Evolutionary conservation across 2,888 invertebrate species (phyloP), one percentile per base, ranked within the genome.

Genomic region (Bhutanitis thaidina): DNA sequence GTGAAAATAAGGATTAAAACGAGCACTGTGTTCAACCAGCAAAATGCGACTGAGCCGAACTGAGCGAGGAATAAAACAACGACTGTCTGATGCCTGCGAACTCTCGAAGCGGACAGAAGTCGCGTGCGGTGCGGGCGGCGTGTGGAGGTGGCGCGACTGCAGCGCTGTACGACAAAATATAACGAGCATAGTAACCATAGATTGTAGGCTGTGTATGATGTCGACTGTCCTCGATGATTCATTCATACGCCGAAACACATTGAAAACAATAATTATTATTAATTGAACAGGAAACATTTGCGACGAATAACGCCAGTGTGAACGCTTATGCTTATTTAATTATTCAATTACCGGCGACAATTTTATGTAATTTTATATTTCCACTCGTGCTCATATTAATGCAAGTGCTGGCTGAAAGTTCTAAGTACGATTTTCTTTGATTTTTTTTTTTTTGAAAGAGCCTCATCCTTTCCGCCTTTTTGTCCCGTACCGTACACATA

Each of bases 11-110:
- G 61, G 58, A 59, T 52, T 54, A 58, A 56, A 53, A 60, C 78
- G 83, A 77, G 71, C 80, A 80, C 80, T 67, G 59, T 62, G 63
- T 57, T 59, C 69, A 72, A 68, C 67, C 70, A 77, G 73, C 74
- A 71, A 74, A 73, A 70, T 61, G 69, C 78, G 77, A 85, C 86
- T 86, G 57, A 36, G 52, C 41, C 54, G 40, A 32, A 84, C 86
- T 86, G 57, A 37, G 53, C 44, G 57, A 41, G 41, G 35, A 52
- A 48, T 43, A 16, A 27, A 53, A 37, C 35, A 37, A 43, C 30
- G 32, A 27, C 30, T 34, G 34, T 34, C 13, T n/a, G 30, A 20
- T 30, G 30, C 0, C 7, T 52, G 49, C 43, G 20, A 2, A 20
- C 49, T 51, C 32, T 47, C 52, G 43, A 14, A 38, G 47, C 58